A percentile compares a stretch with the other conserved stretches of the same genome.
Evolutionary conservation across 2,113 vertebrate genomes (phyloP).

Genomic region (Oxyruncus cristatus): DNA sequence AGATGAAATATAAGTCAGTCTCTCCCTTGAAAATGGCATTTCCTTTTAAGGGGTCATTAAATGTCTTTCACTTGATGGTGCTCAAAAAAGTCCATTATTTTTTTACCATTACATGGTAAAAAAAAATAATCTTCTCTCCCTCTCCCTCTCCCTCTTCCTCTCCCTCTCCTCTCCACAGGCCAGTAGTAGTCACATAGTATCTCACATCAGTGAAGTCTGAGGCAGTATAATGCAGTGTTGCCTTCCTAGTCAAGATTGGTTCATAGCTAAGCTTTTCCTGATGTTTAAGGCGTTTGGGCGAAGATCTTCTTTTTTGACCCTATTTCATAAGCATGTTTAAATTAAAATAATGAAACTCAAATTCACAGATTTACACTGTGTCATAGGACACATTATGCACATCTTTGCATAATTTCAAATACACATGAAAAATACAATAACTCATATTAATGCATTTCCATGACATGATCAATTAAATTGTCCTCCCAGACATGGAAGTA

Average conservation of each 20-base stretch:
- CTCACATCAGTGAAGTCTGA: background rate
- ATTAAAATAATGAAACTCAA: constrained; percentile 59
- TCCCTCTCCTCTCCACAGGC: background rate
- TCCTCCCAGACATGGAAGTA: constrained; percentile 64
- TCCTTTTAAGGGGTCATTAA: no score
- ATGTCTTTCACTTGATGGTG: no score
- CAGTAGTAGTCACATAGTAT: background rate
- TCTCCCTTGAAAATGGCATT: no score
- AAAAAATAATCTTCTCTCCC: no score
- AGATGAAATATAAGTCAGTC: no score
- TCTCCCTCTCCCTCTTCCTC: fast-evolving
- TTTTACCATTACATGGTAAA: no score
- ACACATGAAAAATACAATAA: constrained; percentile 72
- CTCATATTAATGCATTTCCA: constrained; percentile 71
- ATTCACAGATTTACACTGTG: constrained; percentile 40
- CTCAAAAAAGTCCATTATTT: no score
- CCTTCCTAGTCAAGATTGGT: background rate
- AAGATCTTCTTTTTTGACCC: background rate
- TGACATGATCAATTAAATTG: constrained; percentile 69
- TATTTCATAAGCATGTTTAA: background rate
- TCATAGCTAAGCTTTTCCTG: background rate
- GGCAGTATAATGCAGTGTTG: background rate
- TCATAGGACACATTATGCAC: constrained; percentile 51
- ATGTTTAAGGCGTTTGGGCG: background rate
- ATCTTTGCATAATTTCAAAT: constrained; percentile 68